Base-by-base conservation (phyloP, 2,113 vertebrate genomes). In the Malurus melanocephalus region DNA sequence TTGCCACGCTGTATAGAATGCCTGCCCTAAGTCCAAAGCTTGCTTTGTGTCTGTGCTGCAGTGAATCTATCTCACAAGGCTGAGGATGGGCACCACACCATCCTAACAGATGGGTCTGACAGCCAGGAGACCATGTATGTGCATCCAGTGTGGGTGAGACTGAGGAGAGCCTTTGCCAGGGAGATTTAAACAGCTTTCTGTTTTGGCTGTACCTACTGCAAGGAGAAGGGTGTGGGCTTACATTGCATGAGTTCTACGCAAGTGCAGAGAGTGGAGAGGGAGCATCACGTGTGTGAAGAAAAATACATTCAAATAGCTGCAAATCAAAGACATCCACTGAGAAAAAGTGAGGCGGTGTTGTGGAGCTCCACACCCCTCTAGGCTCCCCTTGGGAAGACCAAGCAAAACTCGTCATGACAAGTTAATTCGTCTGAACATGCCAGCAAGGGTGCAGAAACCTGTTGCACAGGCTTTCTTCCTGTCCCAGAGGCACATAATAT, bases 391-490 rank as follows among this genome's bases (percentile, higher is more conserved):
- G 66, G 62, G 51, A 92, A 82, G 46, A 72, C 66, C 19, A 57
- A 92, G 69, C 33, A 94, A 61, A 94, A 84, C 94, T 74, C 68
- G 84, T 78, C 73, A 33, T 16, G 22, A 74, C 91, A 92, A 67
- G 92, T 69, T 72, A 35, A 80, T 93, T 91, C 28, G 80, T 38
- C 88, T 86, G 86, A 95, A 92, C 92, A 89, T 0, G 92, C 80
- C 16, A 0, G 77, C 45, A 57, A 73, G 38, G 43, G 60, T 69
- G 76, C 86, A 89, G 79, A 96, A 96, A 96, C 96, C 95, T 94
- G 96, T 94, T 95, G 88, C 30, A 3, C 94, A 92, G 80, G 94
- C 68, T 96, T 95, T 93, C 87, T 93, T 91, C 84, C 84, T 89
- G 52, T 85, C 85, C 77, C 79, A 82, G 60, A 74, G 83, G 90